These are phyloP conservation scores for Coreius guichenoti DNA, from an alignment of 2,797 vertebrate genomes.

Conservation along the genomic window DNA sequence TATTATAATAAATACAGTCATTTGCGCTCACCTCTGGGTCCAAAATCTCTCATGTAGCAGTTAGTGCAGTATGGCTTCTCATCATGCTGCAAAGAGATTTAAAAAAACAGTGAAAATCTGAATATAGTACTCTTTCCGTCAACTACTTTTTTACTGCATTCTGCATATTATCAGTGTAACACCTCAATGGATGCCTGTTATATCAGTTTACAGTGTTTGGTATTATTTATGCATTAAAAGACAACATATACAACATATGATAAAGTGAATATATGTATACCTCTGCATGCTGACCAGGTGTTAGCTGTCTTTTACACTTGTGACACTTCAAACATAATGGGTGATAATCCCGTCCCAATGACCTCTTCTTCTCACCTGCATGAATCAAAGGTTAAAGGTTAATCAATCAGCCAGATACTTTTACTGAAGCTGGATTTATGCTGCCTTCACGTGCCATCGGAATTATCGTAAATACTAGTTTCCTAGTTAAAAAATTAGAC, in stretches of 20 bases:
- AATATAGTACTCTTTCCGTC: background rate
- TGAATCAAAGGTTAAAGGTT: slow-evolving; percentile 46
- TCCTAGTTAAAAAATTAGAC: too few species aligned
- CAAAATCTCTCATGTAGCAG: slow-evolving; percentile 83
- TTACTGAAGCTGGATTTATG: background rate
- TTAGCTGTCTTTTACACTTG: slow-evolving; percentile 81
- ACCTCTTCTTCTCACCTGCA: slow-evolving; percentile 83
- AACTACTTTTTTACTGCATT: background rate
- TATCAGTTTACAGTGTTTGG: background rate
- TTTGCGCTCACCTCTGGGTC: slow-evolving; percentile 77
- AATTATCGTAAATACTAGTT: too few species aligned
- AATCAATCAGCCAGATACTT: slow-evolving; percentile 10
- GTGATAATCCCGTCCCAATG: slow-evolving; percentile 84
- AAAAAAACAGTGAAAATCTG: slow-evolving; percentile 56
- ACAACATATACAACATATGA: background rate
- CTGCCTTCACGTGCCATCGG: too few species aligned
- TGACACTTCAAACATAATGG: slow-evolving; percentile 86
- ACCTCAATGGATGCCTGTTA: background rate
- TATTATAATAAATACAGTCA: background rate
- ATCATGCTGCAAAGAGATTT: slow-evolving; percentile 74
- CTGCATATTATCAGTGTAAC: background rate
- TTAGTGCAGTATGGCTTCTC: slow-evolving; percentile 83
- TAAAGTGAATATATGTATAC: slow-evolving; percentile 60
- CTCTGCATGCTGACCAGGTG: slow-evolving; percentile 82
- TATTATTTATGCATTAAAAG: background rate